A percentile compares a stretch with the other conserved stretches of the same genome.
Evolutionary conservation across 1,140 invertebrate genomes (phyloP).

Genomic region (Trissolcus basalis): DNA sequence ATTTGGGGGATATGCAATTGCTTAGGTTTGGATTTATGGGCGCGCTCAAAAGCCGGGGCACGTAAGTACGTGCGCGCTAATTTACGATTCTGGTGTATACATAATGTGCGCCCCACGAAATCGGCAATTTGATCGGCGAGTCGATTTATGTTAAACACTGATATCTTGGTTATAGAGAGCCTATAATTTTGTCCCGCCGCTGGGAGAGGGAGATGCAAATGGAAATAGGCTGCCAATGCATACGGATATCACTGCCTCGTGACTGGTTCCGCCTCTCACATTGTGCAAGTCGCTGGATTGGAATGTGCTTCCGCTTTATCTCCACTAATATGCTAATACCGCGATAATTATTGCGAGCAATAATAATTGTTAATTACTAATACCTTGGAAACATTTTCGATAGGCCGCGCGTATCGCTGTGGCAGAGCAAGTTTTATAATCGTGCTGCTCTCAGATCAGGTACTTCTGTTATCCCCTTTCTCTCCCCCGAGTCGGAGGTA

Average conservation of each 20-base stretch:
- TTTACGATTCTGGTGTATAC: constrained; percentile 6
- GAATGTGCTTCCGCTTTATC: constrained; percentile 46
- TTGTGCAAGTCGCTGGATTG: constrained; percentile 12
- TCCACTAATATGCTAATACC: constrained; percentile 27
- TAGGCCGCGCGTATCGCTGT: constrained; percentile 1
- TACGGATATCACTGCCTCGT: constrained; percentile 19
- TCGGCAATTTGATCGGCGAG: constrained; percentile 43
- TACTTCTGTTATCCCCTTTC: too few species aligned
- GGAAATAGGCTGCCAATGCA: constrained; percentile 37
- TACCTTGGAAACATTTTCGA: constrained; percentile 41
- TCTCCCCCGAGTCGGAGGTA: too few species aligned
- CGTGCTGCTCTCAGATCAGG: neutral
- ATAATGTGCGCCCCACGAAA: constrained; percentile 16
- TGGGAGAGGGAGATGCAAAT: constrained; percentile 25
- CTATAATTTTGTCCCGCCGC: constrained; percentile 42
- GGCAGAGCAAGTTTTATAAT: constrained; percentile 31
- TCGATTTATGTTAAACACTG: constrained; percentile 43
- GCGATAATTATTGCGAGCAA: constrained; percentile 43
- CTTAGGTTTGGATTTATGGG: constrained; percentile 28
- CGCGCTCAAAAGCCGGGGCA: constrained; percentile 7
- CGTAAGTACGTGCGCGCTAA: constrained; percentile 8
- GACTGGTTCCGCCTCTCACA: neutral
- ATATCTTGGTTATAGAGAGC: constrained; percentile 42
- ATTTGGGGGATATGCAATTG: constrained; percentile 26
- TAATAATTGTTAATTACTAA: constrained; percentile 52